phyloP scores from a whole-genome alignment of 2,888 invertebrate genomes.

The Acleris laterana region DNA sequence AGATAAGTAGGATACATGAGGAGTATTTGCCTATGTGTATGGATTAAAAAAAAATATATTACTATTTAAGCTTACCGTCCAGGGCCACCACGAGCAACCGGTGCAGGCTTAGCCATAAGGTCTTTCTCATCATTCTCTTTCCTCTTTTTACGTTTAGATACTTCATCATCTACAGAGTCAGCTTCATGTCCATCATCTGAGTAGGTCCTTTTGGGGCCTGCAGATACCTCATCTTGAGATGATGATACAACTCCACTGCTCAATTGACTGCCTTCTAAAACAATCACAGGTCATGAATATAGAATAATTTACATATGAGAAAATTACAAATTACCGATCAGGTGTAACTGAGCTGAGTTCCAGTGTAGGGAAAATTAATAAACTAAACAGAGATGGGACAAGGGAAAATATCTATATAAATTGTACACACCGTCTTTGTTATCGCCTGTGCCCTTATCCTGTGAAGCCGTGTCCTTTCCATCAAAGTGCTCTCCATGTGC shows the following conservation, averaged over 20 bases:
- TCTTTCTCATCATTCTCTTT: conserved; percentile 88
- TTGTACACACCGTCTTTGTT: conserved; percentile 63
- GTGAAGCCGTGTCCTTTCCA: conserved; percentile 67
- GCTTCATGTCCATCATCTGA: conserved; percentile 82
- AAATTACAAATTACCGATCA: too few species aligned
- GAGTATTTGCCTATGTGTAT: too few species aligned
- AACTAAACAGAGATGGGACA: too few species aligned
- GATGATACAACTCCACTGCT: conserved; percentile 72
- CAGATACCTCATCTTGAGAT: conserved; percentile 67
- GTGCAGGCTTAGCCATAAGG: conserved; percentile 79
- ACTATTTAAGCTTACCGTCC: conserved; percentile 58
- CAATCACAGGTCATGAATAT: not conserved
- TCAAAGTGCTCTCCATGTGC: conserved; percentile 76
- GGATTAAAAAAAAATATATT: not conserved
- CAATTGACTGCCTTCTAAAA: conserved; percentile 59
- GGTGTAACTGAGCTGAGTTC: too few species aligned
- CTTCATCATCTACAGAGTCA: conserved; percentile 86
- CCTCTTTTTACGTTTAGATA: conserved; percentile 89
- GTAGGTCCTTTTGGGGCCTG: conserved; percentile 56
- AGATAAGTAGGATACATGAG: too few species aligned
- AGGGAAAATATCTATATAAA: too few species aligned
- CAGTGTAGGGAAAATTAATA: too few species aligned
- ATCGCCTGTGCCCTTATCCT: conserved; percentile 65
- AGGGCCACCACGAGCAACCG: conserved; percentile 63
- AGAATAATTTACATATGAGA: too few species aligned